Percentiles rank a stretch among this genome's conserved stretches.
phyloP scores from a whole-genome alignment of 2,113 vertebrate species.

The Chrysemys picta region DNA sequence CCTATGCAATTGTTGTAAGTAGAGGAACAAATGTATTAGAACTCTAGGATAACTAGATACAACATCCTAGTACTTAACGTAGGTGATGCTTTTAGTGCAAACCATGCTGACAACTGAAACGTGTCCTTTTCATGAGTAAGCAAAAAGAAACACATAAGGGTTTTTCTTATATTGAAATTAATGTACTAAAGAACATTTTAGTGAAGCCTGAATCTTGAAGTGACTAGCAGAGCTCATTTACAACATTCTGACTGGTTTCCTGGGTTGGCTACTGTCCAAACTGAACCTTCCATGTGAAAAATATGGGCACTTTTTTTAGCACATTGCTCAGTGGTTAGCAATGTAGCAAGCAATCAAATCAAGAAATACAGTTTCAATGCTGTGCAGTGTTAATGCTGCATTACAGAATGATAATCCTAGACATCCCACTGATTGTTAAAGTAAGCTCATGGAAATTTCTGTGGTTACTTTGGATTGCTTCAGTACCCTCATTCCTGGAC shows the following conservation, averaged over 20 bases:
- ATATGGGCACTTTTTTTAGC: background rate
- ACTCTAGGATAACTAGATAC: background rate
- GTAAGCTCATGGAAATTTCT: background rate
- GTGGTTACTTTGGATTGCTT: background rate
- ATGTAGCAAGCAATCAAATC: background rate
- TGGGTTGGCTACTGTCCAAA: conserved; percentile 22
- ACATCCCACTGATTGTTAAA: background rate
- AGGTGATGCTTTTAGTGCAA: background rate
- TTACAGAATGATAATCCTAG: background rate
- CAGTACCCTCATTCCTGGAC: background rate
- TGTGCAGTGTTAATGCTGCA: background rate
- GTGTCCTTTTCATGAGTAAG: background rate
- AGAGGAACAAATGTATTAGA: background rate
- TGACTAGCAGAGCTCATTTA: background rate
- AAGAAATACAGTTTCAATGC: background rate
- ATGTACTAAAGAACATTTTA: background rate
- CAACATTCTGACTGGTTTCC: conserved; percentile 27
- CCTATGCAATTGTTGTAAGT: background rate
- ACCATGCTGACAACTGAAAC: background rate
- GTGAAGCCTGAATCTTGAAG: background rate
- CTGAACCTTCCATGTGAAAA: background rate
- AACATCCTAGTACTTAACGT: background rate
- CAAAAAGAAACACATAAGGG: background rate
- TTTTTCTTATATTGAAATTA: background rate
- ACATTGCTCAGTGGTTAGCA: background rate